These are phyloP conservation scores for Lasioglossum leucozonium DNA, from an alignment of 2,888 invertebrate genomes.

Conservation along the genomic window DNA sequence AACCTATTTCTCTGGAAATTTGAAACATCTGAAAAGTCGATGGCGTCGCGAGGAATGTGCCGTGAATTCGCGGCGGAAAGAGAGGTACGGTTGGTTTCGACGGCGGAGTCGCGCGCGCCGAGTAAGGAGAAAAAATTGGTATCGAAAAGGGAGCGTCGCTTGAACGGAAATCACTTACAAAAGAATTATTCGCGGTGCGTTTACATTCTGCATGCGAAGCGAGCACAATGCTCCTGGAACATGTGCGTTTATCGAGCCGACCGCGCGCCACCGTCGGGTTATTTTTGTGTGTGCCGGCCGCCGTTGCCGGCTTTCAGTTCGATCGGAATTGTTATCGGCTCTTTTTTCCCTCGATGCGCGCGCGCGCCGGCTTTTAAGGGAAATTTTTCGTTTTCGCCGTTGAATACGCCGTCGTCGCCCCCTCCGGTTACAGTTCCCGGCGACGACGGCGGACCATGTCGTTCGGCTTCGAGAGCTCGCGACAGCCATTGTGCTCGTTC, in stretches of 20 bases:
- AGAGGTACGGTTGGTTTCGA: not conserved
- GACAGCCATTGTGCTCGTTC: not conserved
- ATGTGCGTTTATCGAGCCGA: conserved; percentile 59
- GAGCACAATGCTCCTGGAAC: conserved; percentile 62
- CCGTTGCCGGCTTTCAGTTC: conserved; percentile 51
- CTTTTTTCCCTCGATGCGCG: conserved; percentile 26
- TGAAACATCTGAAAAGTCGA: not conserved
- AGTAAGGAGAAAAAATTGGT: conserved; percentile 26
- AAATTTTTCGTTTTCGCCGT: conserved; percentile 32
- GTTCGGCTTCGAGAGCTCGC: not conserved
- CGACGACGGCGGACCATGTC: conserved; percentile 14
- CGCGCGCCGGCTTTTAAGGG: conserved; percentile 17
- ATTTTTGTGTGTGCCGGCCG: conserved; percentile 49
- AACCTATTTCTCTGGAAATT: not conserved
- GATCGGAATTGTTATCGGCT: conserved; percentile 62
- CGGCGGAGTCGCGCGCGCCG: not conserved
- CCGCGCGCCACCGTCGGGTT: conserved; percentile 36
- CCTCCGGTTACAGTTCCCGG: conserved; percentile 23
- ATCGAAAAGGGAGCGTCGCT: not conserved
- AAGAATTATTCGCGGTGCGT: conserved; percentile 59
- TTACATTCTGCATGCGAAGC: conserved; percentile 45
- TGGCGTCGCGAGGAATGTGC: not conserved
- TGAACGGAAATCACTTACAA: conserved; percentile 52
- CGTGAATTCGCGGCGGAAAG: not conserved
- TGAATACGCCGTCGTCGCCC: not conserved